These are phyloP conservation scores for Lepus timidus DNA, from an alignment of 2,113 vertebrate genomes.

Conservation along the genomic window DNA sequence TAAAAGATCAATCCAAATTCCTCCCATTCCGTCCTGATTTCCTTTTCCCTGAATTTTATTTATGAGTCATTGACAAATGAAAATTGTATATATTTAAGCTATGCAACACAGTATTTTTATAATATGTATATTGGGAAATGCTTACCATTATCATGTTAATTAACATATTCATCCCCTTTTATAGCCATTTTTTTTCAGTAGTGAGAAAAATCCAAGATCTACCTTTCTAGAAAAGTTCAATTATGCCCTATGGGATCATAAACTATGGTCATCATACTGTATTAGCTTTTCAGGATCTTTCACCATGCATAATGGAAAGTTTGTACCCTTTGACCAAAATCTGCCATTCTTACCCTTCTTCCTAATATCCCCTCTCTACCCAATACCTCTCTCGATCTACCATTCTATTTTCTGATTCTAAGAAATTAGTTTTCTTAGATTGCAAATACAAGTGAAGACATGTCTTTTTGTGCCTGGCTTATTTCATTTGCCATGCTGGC, in stretches of 20 bases:
- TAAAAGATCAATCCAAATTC: background rate
- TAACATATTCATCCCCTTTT: background rate
- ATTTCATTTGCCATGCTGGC: background rate
- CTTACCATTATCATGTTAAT: background rate
- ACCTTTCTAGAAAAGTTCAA: background rate
- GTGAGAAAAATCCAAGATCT: background rate
- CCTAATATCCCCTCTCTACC: no score
- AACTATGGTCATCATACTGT: background rate
- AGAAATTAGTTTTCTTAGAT: background rate
- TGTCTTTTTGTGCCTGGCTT: background rate
- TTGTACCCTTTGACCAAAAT: background rate
- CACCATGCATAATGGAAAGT: background rate
- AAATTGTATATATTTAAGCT: background rate
- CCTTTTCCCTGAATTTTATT: background rate
- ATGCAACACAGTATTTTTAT: background rate
- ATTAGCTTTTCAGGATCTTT: background rate
- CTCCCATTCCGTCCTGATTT: background rate
- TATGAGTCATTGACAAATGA: background rate
- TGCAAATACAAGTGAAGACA: background rate
- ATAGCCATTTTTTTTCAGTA: background rate
- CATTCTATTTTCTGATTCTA: background rate
- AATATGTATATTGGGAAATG: background rate
- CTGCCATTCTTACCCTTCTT: background rate
- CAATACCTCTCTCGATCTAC: accelerated
- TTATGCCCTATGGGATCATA: background rate